phyloP scores from a whole-genome alignment of 2,113 vertebrate species.

The Spea bombifrons region DNA sequence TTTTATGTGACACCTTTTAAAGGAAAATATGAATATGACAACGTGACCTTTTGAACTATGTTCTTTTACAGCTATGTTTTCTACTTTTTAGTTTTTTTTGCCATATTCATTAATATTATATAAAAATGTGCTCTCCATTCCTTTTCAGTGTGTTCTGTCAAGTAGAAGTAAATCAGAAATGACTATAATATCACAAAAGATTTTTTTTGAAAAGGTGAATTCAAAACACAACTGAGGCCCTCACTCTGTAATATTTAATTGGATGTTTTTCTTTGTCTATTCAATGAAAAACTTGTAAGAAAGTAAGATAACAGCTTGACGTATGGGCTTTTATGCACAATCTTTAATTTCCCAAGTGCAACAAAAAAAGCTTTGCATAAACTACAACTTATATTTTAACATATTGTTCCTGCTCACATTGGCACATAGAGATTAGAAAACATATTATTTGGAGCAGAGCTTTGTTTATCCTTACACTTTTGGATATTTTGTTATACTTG shows the following conservation, averaged over 20 bases:
- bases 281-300: conserved; percentile 29
- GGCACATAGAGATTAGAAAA: too few species aligned
- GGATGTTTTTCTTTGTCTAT: conserved; percentile 33
- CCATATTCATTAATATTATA: conserved; percentile 16
- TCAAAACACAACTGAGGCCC: conserved; percentile 21
- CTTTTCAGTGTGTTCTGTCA: conserved; percentile 27
- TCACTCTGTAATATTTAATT: conserved; percentile 25
- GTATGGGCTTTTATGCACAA: conserved; percentile 16
- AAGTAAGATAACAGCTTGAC: conserved; percentile 34
- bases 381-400: conserved; percentile 22
- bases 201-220: conserved; percentile 22
- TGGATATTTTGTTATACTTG: too few species aligned
- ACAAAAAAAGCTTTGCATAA: conserved; percentile 19
- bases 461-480: too few species aligned
- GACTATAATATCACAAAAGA: conserved; percentile 33
- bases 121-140: conserved; percentile 16
- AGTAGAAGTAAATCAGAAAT: conserved; percentile 24
- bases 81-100: conserved; percentile 17
- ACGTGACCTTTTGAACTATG: conserved; percentile 25
- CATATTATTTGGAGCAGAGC: too few species aligned
- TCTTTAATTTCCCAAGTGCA: conserved; percentile 14
- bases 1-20: conserved; percentile 8
- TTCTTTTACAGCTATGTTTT: conserved; percentile 26
- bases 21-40: conserved; percentile 26
- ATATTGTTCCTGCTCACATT: conserved; percentile 23